Conservation (phyloP, 2,888 invertebrate species). For the Diaprepes abbreviatus region DNA sequence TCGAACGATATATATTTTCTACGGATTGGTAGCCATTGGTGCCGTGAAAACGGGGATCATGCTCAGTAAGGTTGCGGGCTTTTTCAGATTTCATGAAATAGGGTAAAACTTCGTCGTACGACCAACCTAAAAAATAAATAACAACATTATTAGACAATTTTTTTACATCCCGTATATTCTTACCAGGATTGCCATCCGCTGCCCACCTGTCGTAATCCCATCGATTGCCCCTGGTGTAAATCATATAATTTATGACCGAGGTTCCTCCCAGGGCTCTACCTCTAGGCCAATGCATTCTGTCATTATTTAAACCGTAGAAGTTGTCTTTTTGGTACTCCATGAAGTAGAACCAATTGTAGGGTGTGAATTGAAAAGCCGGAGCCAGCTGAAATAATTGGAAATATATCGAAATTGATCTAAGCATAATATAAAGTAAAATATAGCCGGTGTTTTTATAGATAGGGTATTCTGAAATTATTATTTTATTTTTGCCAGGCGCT, state of each 20-base stretch:
- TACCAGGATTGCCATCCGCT: slow-evolving; percentile 71
- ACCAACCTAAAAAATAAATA: slow-evolving; percentile 61
- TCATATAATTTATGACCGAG: slow-evolving; percentile 90
- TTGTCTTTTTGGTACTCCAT: slow-evolving; percentile 59
- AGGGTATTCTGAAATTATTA: too few species aligned
- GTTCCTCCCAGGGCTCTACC: slow-evolving; percentile 80
- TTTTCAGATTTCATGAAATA: slow-evolving; percentile 80
- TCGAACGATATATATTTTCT: slow-evolving; percentile 71
- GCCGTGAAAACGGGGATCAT: slow-evolving; percentile 73
- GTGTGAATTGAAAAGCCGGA: slow-evolving; percentile 61
- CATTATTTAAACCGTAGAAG: slow-evolving; percentile 44
- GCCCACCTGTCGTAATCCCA: slow-evolving; percentile 92
- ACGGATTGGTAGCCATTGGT: slow-evolving; percentile 74
- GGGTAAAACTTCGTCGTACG: slow-evolving; percentile 82
- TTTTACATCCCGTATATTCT: neutral
- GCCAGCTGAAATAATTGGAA: slow-evolving; percentile 59
- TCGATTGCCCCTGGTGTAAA: slow-evolving; percentile 90
- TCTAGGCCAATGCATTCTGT: slow-evolving; percentile 68
- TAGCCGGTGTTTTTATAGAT: too few species aligned
- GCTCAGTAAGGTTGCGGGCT: slow-evolving; percentile 63
- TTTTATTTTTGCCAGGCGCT: too few species aligned
- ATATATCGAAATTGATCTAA: too few species aligned
- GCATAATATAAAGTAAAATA: too few species aligned
- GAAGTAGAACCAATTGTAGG: slow-evolving; percentile 66
- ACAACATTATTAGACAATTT: too few species aligned